Evolutionary conservation across 2,797 vertebrate species (phyloP).

Genomic region (Trachops cirrhosus): DNA sequence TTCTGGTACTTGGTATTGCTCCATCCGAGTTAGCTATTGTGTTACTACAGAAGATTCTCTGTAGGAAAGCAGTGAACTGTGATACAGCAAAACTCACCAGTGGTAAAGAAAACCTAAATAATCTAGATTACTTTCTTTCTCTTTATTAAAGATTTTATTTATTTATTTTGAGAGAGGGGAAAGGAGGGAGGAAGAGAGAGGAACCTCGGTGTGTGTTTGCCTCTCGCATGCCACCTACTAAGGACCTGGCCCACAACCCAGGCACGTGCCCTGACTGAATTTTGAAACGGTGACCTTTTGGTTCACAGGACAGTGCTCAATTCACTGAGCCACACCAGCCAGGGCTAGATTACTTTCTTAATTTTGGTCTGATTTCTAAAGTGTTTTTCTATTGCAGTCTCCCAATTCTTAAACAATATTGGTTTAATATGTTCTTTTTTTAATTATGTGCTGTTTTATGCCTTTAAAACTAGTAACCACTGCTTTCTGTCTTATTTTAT

Average conservation of each 20-base stretch:
- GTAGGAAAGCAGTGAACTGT: background rate
- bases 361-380: background rate
- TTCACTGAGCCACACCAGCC: too few species aligned
- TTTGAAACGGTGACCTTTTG: too few species aligned
- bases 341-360: background rate
- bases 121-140: background rate
- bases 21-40: background rate
- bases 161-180: too few species aligned
- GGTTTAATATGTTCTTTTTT: background rate
- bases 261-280: too few species aligned
- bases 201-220: too few species aligned
- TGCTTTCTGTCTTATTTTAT: background rate
- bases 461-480: background rate
- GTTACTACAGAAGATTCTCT: background rate
- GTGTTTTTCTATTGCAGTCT: background rate
- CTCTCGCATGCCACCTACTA: too few species aligned
- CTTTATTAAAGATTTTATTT: too few species aligned
- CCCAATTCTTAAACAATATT: background rate
- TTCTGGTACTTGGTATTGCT: background rate
- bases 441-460: background rate
- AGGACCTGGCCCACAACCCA: too few species aligned
- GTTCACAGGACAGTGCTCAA: too few species aligned
- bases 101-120: constrained; percentile 14
- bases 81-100: background rate
- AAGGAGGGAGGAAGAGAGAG: too few species aligned